Evolutionary conservation across 2,888 invertebrate species (phyloP).

Genomic region (Luperina nickerlii): DNA sequence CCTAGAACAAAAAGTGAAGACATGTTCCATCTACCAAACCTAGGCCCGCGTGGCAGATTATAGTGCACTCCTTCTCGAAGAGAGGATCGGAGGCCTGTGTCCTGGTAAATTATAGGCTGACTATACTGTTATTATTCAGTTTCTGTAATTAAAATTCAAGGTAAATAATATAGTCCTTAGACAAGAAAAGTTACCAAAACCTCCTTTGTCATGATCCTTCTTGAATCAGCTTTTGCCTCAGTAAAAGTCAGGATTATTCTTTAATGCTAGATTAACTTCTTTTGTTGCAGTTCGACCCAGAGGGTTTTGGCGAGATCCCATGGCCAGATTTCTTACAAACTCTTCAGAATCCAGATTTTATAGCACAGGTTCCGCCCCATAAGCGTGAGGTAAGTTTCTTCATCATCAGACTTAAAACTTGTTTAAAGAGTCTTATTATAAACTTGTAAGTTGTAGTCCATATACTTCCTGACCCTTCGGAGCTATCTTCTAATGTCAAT

Average conservation of each 20-base stretch:
- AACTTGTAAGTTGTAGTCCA: not conserved
- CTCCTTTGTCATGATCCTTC: not conserved
- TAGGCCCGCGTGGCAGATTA: not conserved
- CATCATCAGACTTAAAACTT: not conserved
- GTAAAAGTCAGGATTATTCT: not conserved
- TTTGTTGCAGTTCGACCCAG: conserved; percentile 94
- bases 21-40: not conserved
- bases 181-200: not conserved
- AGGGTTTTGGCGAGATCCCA: conserved; percentile 98
- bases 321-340: conserved; percentile 95
- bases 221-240: not conserved
- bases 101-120: not conserved
- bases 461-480: not conserved
- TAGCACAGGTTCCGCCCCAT: conserved; percentile 93
- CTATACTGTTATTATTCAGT: not conserved
- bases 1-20: not conserved
- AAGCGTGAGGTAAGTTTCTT: conserved; percentile 92
- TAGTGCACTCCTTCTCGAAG: not conserved
- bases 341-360: conserved; percentile 94
- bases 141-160: not conserved
- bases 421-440: not conserved
- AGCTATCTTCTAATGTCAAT: not conserved
- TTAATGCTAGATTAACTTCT: conserved; percentile 4
- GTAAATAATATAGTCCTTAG: no score
- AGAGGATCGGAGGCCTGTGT: not conserved